These are phyloP conservation scores for Mellivora capensis DNA, from an alignment of 2,113 vertebrate species.

Conservation along the genomic window DNA sequence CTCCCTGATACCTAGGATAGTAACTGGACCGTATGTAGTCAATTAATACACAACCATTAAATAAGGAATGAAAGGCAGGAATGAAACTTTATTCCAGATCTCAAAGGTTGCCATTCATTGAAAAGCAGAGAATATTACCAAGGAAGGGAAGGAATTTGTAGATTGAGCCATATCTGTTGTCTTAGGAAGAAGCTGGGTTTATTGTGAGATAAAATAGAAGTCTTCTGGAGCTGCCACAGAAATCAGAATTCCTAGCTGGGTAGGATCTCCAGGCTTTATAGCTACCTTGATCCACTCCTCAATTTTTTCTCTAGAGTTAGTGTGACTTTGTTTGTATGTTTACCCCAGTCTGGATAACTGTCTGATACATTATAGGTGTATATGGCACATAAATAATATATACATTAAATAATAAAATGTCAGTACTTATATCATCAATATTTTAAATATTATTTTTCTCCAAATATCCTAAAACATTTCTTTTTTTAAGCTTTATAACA, in stretches of 20 bases:
- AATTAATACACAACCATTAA: background rate
- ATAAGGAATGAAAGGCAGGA: background rate
- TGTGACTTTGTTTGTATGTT: background rate
- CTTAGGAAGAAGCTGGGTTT: background rate
- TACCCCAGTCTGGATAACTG: background rate
- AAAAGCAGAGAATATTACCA: background rate
- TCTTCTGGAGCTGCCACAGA: background rate
- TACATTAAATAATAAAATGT: background rate
- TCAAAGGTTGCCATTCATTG: background rate
- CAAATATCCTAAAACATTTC: background rate
- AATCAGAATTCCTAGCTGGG: background rate
- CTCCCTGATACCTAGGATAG: background rate
- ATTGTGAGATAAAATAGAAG: background rate
- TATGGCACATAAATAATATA: background rate
- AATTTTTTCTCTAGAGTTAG: background rate
- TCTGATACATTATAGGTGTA: background rate
- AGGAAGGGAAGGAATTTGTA: background rate
- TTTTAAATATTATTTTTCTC: background rate
- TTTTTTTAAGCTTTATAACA: background rate
- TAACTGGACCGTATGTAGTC: background rate
- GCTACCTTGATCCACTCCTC: background rate
- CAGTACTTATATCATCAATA: background rate
- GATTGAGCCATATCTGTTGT: background rate
- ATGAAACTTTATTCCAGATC: background rate
- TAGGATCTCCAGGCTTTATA: background rate